Conservation (phyloP, 2,888 invertebrate species). For the Ophion obscuratus region DNA sequence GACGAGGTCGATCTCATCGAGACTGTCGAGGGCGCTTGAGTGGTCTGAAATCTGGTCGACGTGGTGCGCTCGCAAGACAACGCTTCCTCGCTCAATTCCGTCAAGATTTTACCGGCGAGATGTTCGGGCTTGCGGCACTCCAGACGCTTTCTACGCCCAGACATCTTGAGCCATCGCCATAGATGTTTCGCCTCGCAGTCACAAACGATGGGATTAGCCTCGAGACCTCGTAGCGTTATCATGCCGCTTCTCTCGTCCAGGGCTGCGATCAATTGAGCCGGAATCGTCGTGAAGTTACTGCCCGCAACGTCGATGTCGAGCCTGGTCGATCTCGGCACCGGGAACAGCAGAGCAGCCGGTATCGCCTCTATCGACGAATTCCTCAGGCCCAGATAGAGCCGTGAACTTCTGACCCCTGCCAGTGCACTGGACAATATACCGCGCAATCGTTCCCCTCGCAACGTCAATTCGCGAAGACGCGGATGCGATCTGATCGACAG, state of each 20-base stretch:
- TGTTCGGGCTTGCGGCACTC: constrained; percentile 90
- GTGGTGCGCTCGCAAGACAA: constrained; percentile 90
- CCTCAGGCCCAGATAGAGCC: constrained; percentile 89
- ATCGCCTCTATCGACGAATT: constrained; percentile 92
- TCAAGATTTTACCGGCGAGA: constrained; percentile 88
- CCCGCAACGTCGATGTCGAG: constrained; percentile 92
- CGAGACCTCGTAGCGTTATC: constrained; percentile 90
- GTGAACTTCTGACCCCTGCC: constrained; percentile 91
- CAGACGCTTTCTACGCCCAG: constrained; percentile 84
- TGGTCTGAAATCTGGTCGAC: constrained; percentile 85
- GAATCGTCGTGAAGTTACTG: constrained; percentile 90
- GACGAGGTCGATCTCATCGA: constrained; percentile 85
- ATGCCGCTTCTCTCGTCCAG: constrained; percentile 93
- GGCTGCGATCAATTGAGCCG: constrained; percentile 91
- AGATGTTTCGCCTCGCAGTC: constrained; percentile 93
- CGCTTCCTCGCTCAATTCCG: constrained; percentile 92
- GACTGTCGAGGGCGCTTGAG: constrained; percentile 84
- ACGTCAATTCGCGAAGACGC: constrained; percentile 89
- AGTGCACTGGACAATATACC: constrained; percentile 93
- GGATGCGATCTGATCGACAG: constrained; percentile 92
- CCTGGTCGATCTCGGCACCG: constrained; percentile 93
- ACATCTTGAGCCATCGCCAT: constrained; percentile 90
- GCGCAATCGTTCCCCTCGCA: constrained; percentile 90
- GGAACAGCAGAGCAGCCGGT: constrained; percentile 93
- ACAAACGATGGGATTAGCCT: constrained; percentile 92